Evolutionary conservation across 2,797 vertebrate genomes (phyloP).

Genomic region (Novumbra hubbsi): DNA sequence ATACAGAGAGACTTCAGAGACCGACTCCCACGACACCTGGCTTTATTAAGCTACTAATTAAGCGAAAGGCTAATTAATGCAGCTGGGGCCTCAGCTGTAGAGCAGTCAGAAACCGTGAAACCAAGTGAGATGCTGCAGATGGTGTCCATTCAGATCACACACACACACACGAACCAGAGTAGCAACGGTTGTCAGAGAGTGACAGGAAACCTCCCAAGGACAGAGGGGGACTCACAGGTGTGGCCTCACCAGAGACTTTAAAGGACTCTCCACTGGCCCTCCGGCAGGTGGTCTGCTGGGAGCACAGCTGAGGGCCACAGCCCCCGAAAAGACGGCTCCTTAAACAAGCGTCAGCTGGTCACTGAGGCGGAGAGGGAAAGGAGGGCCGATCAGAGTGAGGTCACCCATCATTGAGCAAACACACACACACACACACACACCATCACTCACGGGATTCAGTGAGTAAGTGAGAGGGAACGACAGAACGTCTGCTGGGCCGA

Average conservation of each 20-base stretch:
- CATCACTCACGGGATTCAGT: not conserved
- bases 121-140: conserved; percentile 41
- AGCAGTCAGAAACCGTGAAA: conserved; percentile 44
- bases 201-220: conserved; percentile 34
- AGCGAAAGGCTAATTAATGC: conserved; percentile 69
- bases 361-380: not conserved
- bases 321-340: conserved; percentile 10
- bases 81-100: conserved; percentile 62
- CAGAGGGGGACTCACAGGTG: conserved; percentile 58
- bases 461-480: not conserved
- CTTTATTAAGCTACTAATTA: conserved; percentile 73
- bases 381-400: conserved; percentile 14
- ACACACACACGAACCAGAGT: no score
- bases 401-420: conserved; percentile 4
- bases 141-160: conserved; percentile 37
- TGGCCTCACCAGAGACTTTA: conserved; percentile 34
- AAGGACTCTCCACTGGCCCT: conserved; percentile 18
- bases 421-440: not conserved
- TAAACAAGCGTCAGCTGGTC: conserved; percentile 27
- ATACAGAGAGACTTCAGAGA: conserved; percentile 41
- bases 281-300: conserved; percentile 39
- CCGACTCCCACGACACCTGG: conserved; percentile 52
- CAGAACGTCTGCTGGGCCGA: not conserved
- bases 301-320: conserved; percentile 55
- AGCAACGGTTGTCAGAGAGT: no score